Percentiles rank a stretch among this genome's conserved stretches.
Conservation (phyloP, 2,888 invertebrate genomes). For the Clepsis dumicolana region DNA sequence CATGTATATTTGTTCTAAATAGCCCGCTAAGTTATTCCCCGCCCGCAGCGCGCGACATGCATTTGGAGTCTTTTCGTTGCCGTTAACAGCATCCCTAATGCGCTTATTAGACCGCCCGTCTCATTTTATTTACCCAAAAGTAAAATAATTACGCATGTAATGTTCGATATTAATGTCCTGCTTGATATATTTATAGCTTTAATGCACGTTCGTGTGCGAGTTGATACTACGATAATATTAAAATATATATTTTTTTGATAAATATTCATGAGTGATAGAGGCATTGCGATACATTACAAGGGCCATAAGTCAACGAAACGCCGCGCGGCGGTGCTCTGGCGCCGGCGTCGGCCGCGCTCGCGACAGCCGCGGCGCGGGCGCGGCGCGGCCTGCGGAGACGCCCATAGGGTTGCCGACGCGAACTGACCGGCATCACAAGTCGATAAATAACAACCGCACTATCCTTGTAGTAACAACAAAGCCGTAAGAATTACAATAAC, state of each 20-base stretch:
- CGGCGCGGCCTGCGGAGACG: conserved; percentile 22
- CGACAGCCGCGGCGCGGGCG: conserved; percentile 52
- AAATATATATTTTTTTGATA: conserved; percentile 75
- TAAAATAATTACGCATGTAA: conserved; percentile 75
- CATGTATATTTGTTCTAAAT: conserved; percentile 34
- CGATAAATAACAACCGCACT: neutral
- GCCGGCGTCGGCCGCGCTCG: conserved; percentile 53
- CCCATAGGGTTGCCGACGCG: neutral
- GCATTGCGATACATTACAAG: conserved; percentile 81
- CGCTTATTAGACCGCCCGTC: conserved; percentile 69
- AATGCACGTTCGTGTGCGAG: conserved; percentile 64
- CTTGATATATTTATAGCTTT: conserved; percentile 77
- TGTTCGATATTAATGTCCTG: conserved; percentile 67
- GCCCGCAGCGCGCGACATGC: conserved; percentile 65
- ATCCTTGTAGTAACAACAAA: neutral
- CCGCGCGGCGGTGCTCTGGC: conserved; percentile 59
- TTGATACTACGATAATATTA: conserved; percentile 67
- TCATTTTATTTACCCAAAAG: conserved; percentile 70
- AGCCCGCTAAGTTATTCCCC: conserved; percentile 57
- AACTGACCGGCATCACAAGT: neutral
- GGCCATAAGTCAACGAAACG: conserved; percentile 81
- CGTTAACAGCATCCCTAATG: conserved; percentile 71
- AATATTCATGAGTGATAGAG: conserved; percentile 85
- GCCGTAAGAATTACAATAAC: neutral
- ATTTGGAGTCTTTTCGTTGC: conserved; percentile 56